Percentiles rank a stretch among this genome's conserved stretches.
Conservation (phyloP, 1,140 invertebrate genomes). For the Brachystomella parvula region DNA sequence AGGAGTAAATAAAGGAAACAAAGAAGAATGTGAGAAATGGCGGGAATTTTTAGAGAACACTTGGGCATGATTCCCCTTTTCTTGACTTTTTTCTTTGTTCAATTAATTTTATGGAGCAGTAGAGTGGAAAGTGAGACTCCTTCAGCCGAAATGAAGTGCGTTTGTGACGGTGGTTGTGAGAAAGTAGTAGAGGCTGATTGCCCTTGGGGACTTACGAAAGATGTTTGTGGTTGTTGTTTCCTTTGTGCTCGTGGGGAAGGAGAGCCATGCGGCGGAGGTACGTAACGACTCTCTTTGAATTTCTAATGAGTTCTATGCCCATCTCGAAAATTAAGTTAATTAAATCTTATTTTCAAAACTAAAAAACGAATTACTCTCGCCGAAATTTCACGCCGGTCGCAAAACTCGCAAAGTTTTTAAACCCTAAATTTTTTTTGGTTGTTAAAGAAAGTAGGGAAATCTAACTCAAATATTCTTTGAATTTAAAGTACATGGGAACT, state of each 20-base stretch:
- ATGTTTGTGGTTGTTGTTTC: constrained; percentile 36
- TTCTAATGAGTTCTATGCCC: too few relatives aligned
- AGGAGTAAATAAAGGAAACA: too few relatives aligned
- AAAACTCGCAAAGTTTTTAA: too few relatives aligned
- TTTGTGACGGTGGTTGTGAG: constrained; percentile 38
- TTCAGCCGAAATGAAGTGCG: constrained; percentile 20
- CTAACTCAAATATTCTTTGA: too few relatives aligned
- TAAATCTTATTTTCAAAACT: too few relatives aligned
- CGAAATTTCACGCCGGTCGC: too few relatives aligned
- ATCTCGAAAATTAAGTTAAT: too few relatives aligned
- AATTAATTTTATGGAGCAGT: not conserved
- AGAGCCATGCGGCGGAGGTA: constrained; percentile 36
- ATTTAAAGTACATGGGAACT: not conserved
- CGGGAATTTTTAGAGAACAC: not conserved
- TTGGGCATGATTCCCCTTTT: not conserved
- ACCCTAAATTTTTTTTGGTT: too few relatives aligned
- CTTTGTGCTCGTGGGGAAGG: constrained; percentile 33
- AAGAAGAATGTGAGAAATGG: too few relatives aligned
- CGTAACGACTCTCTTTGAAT: too few relatives aligned
- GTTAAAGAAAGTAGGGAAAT: too few relatives aligned
- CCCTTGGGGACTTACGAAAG: constrained; percentile 31
- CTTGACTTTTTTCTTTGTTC: not conserved
- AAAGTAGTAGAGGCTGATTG: constrained; percentile 26
- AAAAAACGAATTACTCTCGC: too few relatives aligned
- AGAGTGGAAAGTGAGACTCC: not conserved